Evolutionary conservation across 2,797 vertebrate genomes (phyloP).

Genomic region (Sebastes taczanowskii): DNA sequence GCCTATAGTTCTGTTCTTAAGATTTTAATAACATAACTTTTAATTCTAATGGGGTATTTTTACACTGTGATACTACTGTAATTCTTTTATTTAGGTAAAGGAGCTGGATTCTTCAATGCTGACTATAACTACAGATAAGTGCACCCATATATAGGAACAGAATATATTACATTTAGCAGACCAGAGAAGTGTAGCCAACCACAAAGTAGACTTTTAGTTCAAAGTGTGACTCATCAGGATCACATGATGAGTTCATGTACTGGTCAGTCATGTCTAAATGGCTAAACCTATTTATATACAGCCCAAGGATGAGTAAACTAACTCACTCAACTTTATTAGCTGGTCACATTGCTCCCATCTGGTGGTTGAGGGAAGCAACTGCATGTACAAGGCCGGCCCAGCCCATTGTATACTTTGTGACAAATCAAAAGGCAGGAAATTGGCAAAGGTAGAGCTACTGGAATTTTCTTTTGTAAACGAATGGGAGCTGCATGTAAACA

Average conservation of each 20-base stretch:
- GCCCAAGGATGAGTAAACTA: background rate
- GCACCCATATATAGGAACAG: background rate
- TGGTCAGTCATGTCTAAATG: background rate
- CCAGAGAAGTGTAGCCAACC: background rate
- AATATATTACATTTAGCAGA: background rate
- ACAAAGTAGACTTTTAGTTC: background rate
- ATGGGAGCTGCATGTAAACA: background rate
- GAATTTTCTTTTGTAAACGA: conserved; percentile 1
- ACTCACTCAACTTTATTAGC: background rate
- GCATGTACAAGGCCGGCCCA: background rate
- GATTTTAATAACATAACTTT: background rate
- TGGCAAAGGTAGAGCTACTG: background rate
- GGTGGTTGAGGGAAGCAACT: conserved; percentile 5
- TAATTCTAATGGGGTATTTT: background rate
- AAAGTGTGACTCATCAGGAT: background rate
- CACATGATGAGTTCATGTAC: background rate
- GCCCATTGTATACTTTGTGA: background rate
- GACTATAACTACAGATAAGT: background rate
- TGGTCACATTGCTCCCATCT: conserved; percentile 33
- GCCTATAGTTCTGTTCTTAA: background rate
- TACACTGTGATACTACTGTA: background rate
- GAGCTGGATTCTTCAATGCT: background rate
- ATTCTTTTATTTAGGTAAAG: background rate
- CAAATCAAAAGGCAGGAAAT: background rate
- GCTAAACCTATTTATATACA: background rate